Conservation (phyloP, 2,113 vertebrate species). For the Scartelaos histophorus region DNA sequence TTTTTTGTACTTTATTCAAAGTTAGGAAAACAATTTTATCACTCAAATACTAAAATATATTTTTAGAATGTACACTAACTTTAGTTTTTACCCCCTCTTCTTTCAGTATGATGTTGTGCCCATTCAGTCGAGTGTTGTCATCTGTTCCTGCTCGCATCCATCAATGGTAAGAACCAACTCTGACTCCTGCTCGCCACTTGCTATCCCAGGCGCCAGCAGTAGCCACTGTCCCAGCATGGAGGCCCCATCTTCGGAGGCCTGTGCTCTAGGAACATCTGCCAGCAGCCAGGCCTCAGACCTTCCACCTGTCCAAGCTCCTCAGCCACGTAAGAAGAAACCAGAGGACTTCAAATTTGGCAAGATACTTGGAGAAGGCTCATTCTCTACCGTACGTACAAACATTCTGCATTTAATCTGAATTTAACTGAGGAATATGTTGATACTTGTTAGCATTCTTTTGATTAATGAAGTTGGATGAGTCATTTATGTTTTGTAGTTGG, state of each 20-base stretch:
- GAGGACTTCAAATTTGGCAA: conserved; percentile 98
- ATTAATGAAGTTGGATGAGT: conserved; percentile 57
- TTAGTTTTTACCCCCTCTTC: conserved; percentile 25
- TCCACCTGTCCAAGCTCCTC: conserved; percentile 75
- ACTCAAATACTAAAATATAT: background rate
- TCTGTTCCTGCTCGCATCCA: conserved; percentile 93
- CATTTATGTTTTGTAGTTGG: conserved; percentile 44
- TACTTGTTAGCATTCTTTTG: conserved; percentile 66
- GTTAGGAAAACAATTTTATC: background rate
- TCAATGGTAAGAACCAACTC: conserved; percentile 96
- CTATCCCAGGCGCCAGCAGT: conserved; percentile 82
- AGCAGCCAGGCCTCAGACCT: conserved; percentile 76
- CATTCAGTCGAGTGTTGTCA: conserved; percentile 92
- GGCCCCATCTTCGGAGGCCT: conserved; percentile 76
- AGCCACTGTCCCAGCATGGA: conserved; percentile 88
- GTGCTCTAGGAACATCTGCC: conserved; percentile 69
- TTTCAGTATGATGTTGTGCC: conserved; percentile 96
- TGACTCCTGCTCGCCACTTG: conserved; percentile 85
- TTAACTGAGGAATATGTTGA: conserved; percentile 48
- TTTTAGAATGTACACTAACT: conserved; percentile 3
- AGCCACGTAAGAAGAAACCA: conserved; percentile 94
- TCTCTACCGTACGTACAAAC: conserved; percentile 88
- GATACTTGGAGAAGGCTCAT: conserved; percentile 97
- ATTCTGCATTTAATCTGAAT: conserved; percentile 49
- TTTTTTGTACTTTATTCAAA: background rate